phyloP scores from a whole-genome alignment of 2,888 invertebrate genomes.

The Caenorhabditis doughertyi region DNA sequence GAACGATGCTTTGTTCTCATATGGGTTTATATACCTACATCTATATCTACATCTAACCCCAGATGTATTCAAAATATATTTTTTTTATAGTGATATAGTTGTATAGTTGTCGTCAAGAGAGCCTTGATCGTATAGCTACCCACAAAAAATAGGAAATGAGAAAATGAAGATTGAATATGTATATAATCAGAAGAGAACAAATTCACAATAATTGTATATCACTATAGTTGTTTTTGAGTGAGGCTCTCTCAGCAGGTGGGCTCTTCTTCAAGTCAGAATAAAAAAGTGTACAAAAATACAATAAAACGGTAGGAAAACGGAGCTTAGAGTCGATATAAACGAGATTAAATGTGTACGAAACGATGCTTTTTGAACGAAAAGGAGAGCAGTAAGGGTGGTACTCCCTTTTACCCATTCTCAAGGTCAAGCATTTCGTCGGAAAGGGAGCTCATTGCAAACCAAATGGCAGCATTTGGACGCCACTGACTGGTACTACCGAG shows the following conservation, averaged over 20 bases:
- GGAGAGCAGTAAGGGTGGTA: slow-evolving; percentile 15
- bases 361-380: not conserved
- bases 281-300: slow-evolving; percentile 16
- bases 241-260: not conserved
- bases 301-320: not conserved
- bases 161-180: slow-evolving; percentile 3
- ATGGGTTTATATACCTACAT: not conserved
- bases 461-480: slow-evolving; percentile 52
- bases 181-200: slow-evolving; percentile 4
- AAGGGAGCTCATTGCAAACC: slow-evolving; percentile 34
- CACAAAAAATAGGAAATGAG: slow-evolving; percentile 22
- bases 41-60: not conserved
- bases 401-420: slow-evolving; percentile 26
- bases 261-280: slow-evolving; percentile 2
- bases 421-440: slow-evolving; percentile 45
- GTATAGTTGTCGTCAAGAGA: not conserved
- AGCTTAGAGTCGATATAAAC: not conserved
- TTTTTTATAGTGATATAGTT: not conserved
- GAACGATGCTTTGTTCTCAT: too few relatives aligned
- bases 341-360: slow-evolving; percentile 17
- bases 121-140: not conserved
- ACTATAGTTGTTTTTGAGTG: slow-evolving; percentile 17
- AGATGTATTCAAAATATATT: slow-evolving; percentile 3
- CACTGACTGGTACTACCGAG: slow-evolving; percentile 41
- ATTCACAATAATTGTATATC: slow-evolving; percentile 34